Base-by-base conservation (phyloP, 1,140 invertebrate species). In the Pseudomyrmex cubaensis region DNA sequence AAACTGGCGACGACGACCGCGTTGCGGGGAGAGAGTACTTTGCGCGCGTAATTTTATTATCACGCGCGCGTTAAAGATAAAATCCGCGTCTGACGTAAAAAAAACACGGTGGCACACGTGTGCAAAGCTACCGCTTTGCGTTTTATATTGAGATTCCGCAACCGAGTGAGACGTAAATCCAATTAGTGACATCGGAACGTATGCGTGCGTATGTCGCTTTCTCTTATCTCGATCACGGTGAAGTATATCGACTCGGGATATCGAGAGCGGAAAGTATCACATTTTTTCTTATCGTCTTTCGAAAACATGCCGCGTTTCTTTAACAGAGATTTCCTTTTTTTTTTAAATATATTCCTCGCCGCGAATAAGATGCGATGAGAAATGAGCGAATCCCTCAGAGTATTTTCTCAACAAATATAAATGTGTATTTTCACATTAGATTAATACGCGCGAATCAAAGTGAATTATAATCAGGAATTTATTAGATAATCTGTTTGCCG, bases 151-250 rank as follows among this genome's bases (percentile, higher is more conserved):
- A 78, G 17, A 66, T 1, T 54, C 25, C 3, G 25, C 20, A 10
- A 17, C 22, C 35, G 13, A 57, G 35, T 69, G 52, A 35, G 35
- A 78, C 52, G 57, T 57, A 78, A 78, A 78, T 78, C 52, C 35
- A 69, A 78, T 78, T 69, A 69, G 15, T 12, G 35, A 64, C 44
- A 46, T 69, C 67, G 22, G 56, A 56, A 56, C 8, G 22, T 22
- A 17, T 3, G 2, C 8, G 62, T 10, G 62, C 25, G n/a, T 35
- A 35, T 35, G 4, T 15, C 35, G 52, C 15, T 78, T 48, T 78
- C 35, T 62, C 35, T 69, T 48, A 78, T 78, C 10, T 59, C 69
- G 3, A 48, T 57, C 57, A 25, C 5, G 10, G 3, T 64, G 35
- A 56, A 46, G 10, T 9, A 46, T 35, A 44, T 59, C 17, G 4